Base-by-base conservation (phyloP, 2,113 vertebrate species). In the Chaenocephalus aceratus region DNA sequence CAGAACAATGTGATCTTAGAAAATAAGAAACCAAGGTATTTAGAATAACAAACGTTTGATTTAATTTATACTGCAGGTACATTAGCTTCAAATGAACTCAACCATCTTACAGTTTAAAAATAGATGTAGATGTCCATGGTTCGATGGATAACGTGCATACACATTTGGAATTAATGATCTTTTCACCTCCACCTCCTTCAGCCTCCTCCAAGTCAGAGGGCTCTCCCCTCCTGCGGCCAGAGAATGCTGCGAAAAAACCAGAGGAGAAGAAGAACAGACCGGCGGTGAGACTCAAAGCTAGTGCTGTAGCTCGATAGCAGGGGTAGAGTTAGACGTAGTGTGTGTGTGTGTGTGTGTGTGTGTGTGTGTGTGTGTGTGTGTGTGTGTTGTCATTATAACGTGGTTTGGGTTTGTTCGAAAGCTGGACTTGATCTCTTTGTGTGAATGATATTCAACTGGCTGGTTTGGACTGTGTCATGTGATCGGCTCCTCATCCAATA, bases 151-250 rank as follows among this genome's bases (percentile, higher is more conserved):
- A 11, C 4, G 54, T 15, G 58, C 30, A 30, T 9, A 7, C 3
- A 70, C 15, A 26, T 41, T 71, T 61, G 12, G 56, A 30, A 62
- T 14, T 26, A 7, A 15, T 41, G 80, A 86, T 58, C 61, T 18
- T 77, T 73, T 75, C 36, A 86, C 85, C 82, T 83, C 41, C 91
- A 79, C 84, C 1, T 80, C 84, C 84, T 44, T 73, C 91, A 99
- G 98, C 98, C 41, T 98, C 97, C 6, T 99, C 97, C 86, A 99
- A 98, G 91, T 98, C 97, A 2, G 97, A 99, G 92, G 97, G 97
- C 30, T 97, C 97, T 0, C 96, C 97, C 69, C 96, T 97, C 0
- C 97, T 97, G 52, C 96, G 97, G 76, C 95, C 95, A 49, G 97
- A 99, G 92, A 96, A 94, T 71, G 94, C 93, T 88, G 93, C 89